A percentile compares a stretch with the other conserved stretches of the same genome.
Conservation (phyloP, 2,113 vertebrate genomes). For the Danio rerio region DNA sequence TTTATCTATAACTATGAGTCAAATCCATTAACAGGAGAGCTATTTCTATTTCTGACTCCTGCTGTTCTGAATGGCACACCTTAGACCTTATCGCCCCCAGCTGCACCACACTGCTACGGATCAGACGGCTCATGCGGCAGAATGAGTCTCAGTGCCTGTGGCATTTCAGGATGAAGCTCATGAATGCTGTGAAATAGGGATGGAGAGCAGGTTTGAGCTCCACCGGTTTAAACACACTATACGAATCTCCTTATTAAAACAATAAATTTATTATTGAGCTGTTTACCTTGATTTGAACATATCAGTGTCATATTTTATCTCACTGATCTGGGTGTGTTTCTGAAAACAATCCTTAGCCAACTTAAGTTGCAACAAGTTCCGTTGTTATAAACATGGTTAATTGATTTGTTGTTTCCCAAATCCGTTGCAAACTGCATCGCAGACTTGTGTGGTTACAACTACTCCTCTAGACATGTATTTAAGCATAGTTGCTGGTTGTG, state of each 20-base stretch:
- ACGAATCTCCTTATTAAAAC: not conserved
- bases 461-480: too few species aligned
- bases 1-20: conserved; percentile 24
- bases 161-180: conserved; percentile 24
- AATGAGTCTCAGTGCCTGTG: not conserved
- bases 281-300: not conserved
- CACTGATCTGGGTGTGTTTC: too few species aligned
- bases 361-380: too few species aligned
- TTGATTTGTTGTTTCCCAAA: too few species aligned
- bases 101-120: conserved; percentile 3
- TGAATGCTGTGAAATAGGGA: not conserved
- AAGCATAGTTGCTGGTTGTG: too few species aligned
- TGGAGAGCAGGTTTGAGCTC: not conserved
- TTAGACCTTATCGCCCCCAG: conserved; percentile 27
- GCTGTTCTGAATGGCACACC: conserved; percentile 32
- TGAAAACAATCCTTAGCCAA: too few species aligned
- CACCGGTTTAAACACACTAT: not conserved
- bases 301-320: not conserved
- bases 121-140: conserved; percentile 36
- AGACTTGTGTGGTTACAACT: too few species aligned
- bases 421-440: too few species aligned
- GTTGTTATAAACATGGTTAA: too few species aligned
- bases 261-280: not conserved
- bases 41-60: not conserved
- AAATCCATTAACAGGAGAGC: not conserved